These are phyloP conservation scores for Conchocele bisecta DNA, from an alignment of 2,888 invertebrate genomes.

Conservation along the genomic window DNA sequence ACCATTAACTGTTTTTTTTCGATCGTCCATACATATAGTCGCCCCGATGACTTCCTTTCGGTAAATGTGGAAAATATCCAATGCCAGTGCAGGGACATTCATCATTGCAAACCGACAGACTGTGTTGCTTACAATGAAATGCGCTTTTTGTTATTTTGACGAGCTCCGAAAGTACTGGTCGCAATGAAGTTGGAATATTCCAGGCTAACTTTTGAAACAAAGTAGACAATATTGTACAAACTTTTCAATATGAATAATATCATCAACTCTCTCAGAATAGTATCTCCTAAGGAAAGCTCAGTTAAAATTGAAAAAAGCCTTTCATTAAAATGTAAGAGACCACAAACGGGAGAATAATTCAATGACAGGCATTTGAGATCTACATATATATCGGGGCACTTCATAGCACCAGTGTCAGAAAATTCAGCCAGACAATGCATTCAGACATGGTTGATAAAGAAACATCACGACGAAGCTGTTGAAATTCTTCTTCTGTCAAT, in stretches of 20 bases:
- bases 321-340: not conserved
- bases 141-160: not conserved
- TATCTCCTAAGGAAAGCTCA: not conserved
- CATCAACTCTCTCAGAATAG: not conserved
- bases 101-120: not conserved
- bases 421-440: not conserved
- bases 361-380: not conserved
- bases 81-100: conserved; percentile 5
- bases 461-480: not conserved
- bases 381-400: not conserved
- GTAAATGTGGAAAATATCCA: conserved; percentile 13
- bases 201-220: not conserved
- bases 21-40: conserved; percentile 16
- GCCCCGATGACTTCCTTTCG: conserved; percentile 3
- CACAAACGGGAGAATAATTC: conserved; percentile 15
- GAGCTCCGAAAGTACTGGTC: not conserved
- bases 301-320: not conserved
- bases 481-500: not conserved
- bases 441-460: conserved; percentile 1
- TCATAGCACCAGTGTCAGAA: not conserved
- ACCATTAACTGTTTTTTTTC: not conserved
- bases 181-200: not conserved
- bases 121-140: not conserved
- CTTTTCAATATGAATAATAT: not conserved
- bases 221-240: not conserved